Conservation (phyloP, 2,888 invertebrate genomes). For the Hyppa rectilinea region DNA sequence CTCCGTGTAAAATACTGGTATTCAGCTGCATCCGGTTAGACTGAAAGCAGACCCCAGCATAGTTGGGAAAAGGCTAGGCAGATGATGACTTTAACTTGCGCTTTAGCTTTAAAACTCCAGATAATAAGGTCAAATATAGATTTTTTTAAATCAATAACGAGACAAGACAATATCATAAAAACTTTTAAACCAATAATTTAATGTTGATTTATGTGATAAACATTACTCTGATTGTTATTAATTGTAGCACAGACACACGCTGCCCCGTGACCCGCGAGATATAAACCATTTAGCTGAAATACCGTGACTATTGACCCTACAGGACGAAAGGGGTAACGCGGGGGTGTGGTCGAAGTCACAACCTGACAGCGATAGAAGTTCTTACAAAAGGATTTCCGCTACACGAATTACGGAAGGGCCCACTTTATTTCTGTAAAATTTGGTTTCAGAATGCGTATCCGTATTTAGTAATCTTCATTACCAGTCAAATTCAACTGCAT, state of each 20-base stretch:
- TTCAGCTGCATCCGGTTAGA: too few relatives aligned
- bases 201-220: slow-evolving; percentile 82
- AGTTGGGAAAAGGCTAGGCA: too few relatives aligned
- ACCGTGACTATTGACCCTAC: slow-evolving; percentile 70
- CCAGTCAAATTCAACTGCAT: neutral
- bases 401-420: neutral
- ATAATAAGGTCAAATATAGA: too few relatives aligned
- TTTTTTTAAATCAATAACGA: slow-evolving; percentile 9
- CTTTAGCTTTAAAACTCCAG: neutral
- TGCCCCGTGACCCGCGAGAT: slow-evolving; percentile 56
- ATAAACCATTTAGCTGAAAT: slow-evolving; percentile 69
- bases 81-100: too few relatives aligned
- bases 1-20: too few relatives aligned
- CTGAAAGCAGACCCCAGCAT: too few relatives aligned
- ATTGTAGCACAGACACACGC: slow-evolving; percentile 70
- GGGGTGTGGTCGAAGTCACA: slow-evolving; percentile 59
- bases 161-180: slow-evolving; percentile 22
- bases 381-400: too few relatives aligned
- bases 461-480: neutral
- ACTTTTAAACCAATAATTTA: slow-evolving; percentile 64
- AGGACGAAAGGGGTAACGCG: slow-evolving; percentile 70
- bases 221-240: slow-evolving; percentile 85
- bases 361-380: neutral
- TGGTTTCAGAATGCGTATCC: neutral
- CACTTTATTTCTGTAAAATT: neutral